Evolutionary conservation across 2,113 vertebrate genomes (phyloP).

Genomic region (Percina caprodes): DNA sequence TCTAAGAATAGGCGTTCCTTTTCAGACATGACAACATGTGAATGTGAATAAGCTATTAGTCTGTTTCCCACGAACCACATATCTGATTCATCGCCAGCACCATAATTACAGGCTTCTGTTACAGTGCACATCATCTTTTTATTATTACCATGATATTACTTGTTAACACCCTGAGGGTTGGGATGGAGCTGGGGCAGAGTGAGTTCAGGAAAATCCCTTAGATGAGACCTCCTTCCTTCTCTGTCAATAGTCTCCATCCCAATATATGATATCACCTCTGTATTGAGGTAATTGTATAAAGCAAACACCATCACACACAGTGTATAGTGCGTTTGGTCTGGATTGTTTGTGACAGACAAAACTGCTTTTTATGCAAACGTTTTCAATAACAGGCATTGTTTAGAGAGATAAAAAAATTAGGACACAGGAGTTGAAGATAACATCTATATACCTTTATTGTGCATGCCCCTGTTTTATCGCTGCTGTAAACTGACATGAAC

Average conservation of each 20-base stretch:
- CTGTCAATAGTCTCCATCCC: background rate
- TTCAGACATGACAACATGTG: conserved; percentile 13
- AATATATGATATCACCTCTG: background rate
- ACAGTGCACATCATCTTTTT: conserved; percentile 4
- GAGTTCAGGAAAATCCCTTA: conserved; percentile 19
- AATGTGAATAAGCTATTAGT: conserved; percentile 15
- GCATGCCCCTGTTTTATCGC: background rate
- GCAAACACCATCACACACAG: background rate
- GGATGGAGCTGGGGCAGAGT: background rate
- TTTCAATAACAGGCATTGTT: background rate
- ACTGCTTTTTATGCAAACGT: background rate
- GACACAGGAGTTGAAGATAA: background rate
- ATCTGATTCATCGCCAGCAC: conserved; percentile 15
- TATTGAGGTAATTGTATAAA: background rate
- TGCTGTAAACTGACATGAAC: conserved; percentile 12
- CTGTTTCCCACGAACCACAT: background rate
- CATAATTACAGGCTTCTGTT: conserved; percentile 30
- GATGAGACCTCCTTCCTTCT: background rate
- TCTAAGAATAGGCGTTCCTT: background rate
- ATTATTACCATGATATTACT: background rate
- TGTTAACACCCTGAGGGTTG: conserved; percentile 3
- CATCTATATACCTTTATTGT: background rate
- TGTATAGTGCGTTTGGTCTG: background rate
- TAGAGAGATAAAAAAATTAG: background rate
- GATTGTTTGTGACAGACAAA: background rate